These are phyloP conservation scores for Bryconaethiops microstoma DNA, from an alignment of 2,797 vertebrate species.

Conservation along the genomic window DNA sequence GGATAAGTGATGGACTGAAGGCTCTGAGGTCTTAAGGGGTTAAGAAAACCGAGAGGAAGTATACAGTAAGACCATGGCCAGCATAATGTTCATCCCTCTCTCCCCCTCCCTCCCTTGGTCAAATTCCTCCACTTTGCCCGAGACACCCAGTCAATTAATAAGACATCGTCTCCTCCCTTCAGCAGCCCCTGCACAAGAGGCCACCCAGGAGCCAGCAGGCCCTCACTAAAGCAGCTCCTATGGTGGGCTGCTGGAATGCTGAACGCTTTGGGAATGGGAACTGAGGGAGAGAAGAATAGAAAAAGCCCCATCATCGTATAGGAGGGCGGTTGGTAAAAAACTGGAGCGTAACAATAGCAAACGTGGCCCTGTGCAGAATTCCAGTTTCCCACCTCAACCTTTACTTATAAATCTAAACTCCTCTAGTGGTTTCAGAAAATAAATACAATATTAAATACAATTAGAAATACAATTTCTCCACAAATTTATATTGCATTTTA, in stretches of 20 bases:
- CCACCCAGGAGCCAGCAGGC: slow-evolving; percentile 90
- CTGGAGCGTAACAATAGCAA: slow-evolving; percentile 74
- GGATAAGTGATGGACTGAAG: background rate
- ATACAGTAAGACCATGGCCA: slow-evolving; percentile 32
- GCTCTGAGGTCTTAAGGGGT: background rate
- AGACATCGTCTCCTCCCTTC: slow-evolving; percentile 84
- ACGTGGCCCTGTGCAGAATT: slow-evolving; percentile 67
- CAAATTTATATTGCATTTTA: background rate
- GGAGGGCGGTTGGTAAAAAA: slow-evolving; percentile 71
- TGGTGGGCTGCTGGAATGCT: slow-evolving; percentile 96
- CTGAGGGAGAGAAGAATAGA: slow-evolving; percentile 71
- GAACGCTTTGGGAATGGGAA: slow-evolving; percentile 69
- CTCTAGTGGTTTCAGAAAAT: background rate
- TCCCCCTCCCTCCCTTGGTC: slow-evolving; percentile 54
- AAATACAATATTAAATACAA: background rate
- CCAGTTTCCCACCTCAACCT: slow-evolving; percentile 57
- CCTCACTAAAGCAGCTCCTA: slow-evolving; percentile 91
- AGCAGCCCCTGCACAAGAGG: slow-evolving; percentile 76
- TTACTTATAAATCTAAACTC: slow-evolving; percentile 11
- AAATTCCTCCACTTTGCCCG: slow-evolving; percentile 78
- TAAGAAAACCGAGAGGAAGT: slow-evolving; percentile 24
- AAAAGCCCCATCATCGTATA: slow-evolving; percentile 73
- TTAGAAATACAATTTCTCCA: background rate
- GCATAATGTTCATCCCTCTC: slow-evolving; percentile 25
- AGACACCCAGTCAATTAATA: slow-evolving; percentile 87